Conservation (phyloP, 2,888 invertebrate genomes). For the Eristalis intricaria region DNA sequence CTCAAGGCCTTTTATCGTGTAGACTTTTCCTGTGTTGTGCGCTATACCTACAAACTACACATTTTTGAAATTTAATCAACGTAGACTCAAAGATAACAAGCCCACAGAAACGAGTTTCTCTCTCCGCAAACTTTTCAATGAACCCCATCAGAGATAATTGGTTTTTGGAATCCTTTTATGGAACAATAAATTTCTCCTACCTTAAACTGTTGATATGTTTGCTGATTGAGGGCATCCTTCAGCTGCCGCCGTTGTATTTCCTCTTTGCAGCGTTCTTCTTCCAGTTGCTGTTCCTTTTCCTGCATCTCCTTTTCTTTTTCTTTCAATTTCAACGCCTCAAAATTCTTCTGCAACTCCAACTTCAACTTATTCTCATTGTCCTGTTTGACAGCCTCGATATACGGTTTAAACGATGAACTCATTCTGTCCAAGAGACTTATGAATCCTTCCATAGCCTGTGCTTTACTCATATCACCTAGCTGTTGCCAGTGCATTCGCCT, state of each 20-base stretch:
- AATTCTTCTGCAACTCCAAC: slow-evolving; percentile 79
- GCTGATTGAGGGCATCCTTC: slow-evolving; percentile 97
- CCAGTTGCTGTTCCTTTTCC: slow-evolving; percentile 80
- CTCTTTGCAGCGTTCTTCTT: slow-evolving; percentile 75
- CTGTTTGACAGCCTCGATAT: slow-evolving; percentile 94
- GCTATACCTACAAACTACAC: too few species aligned
- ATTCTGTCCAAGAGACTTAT: slow-evolving; percentile 91
- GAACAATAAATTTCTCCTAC: slow-evolving; percentile 72
- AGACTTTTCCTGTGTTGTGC: neutral
- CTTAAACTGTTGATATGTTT: slow-evolving; percentile 94
- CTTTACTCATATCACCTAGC: slow-evolving; percentile 91
- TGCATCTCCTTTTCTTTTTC: slow-evolving; percentile 85
- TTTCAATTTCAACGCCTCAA: slow-evolving; percentile 71
- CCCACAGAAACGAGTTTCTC: neutral
- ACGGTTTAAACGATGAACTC: slow-evolving; percentile 95
- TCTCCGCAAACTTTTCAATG: too few species aligned
- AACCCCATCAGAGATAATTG: neutral
- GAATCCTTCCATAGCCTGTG: slow-evolving; percentile 96
- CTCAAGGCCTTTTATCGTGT: neutral
- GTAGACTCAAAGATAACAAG: neutral
- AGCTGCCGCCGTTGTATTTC: slow-evolving; percentile 86
- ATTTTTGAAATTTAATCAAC: neutral
- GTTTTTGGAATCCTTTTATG: neutral
- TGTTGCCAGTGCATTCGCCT: slow-evolving; percentile 96
- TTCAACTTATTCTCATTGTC: slow-evolving; percentile 91